Evolutionary conservation across 2,797 vertebrate genomes (phyloP).

Genomic region (Diplodus puntazzo): DNA sequence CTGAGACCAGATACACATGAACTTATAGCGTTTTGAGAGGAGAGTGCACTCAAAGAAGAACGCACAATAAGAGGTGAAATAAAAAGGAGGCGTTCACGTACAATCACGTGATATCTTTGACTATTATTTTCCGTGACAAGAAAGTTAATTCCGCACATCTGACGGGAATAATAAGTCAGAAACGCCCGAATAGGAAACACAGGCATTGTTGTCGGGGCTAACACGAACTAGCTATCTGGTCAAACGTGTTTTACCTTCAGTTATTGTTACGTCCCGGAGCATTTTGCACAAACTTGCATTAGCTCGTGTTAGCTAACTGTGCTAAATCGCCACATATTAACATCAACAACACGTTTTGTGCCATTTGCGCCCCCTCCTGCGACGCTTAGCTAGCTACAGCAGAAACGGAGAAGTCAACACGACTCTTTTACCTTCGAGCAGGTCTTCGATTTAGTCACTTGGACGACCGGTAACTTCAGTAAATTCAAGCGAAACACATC

Average conservation of each 20-base stretch:
- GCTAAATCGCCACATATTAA: slow-evolving; percentile 43
- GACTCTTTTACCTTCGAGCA: slow-evolving; percentile 65
- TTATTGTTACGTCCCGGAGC: neutral
- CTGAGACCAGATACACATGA: neutral
- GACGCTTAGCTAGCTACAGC: slow-evolving; percentile 50
- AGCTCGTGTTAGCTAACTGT: slow-evolving; percentile 17
- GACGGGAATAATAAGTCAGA: neutral
- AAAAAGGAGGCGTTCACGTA: accelerated
- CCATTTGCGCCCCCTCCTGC: slow-evolving; percentile 67
- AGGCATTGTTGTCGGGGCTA: neutral
- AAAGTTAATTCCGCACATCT: neutral
- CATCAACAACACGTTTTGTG: slow-evolving; percentile 47
- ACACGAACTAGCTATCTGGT: neutral
- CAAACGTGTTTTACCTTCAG: neutral
- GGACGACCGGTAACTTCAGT: slow-evolving; percentile 1
- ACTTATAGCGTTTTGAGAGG: neutral
- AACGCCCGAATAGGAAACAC: slow-evolving; percentile 13
- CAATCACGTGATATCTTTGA: neutral
- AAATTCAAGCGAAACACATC: slow-evolving; percentile 38
- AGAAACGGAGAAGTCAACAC: slow-evolving; percentile 37
- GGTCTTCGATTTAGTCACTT: slow-evolving; percentile 20
- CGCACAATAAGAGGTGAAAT: too few species aligned
- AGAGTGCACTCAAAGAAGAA: neutral
- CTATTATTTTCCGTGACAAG: neutral
- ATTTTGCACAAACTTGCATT: slow-evolving; percentile 27